Evolutionary conservation across 2,113 vertebrate genomes (phyloP).

Genomic region (Brevimyrus niger): DNA sequence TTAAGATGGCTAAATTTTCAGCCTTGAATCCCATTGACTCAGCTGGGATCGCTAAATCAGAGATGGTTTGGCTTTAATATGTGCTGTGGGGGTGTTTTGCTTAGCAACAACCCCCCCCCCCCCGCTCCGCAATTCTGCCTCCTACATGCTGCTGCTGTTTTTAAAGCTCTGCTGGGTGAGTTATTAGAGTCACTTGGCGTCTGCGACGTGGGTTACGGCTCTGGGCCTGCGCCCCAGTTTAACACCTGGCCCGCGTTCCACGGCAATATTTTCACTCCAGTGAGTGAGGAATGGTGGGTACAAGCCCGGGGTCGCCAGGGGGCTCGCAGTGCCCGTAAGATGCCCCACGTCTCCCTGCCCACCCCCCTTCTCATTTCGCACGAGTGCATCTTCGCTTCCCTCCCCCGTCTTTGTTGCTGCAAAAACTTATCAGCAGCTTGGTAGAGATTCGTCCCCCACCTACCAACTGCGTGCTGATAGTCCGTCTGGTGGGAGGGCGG

Average conservation of each 20-base stretch:
- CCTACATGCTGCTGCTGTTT: not conserved
- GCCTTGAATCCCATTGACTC: not conserved
- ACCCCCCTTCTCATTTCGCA: not conserved
- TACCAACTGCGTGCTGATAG: conserved; percentile 67
- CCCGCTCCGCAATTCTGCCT: not conserved
- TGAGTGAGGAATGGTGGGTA: not conserved
- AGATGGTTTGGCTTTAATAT: not conserved
- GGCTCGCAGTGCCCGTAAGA: not conserved
- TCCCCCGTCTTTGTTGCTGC: conserved; percentile 24
- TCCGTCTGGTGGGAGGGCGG: conserved; percentile 38
- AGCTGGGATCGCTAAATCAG: not conserved
- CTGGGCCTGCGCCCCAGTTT: not conserved
- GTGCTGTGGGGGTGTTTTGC: not conserved
- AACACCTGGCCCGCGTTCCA: not conserved
- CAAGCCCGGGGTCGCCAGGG: not conserved
- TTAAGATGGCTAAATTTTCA: not conserved
- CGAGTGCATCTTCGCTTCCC: not conserved
- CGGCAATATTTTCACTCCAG: not conserved
- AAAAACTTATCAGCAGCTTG: conserved; percentile 39
- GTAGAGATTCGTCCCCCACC: conserved; percentile 38
- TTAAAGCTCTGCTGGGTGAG: not conserved
- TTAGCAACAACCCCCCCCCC: not conserved
- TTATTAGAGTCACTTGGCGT: not conserved
- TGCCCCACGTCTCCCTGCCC: not conserved
- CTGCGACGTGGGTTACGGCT: not conserved